phyloP scores from a whole-genome alignment of 2,113 vertebrate species.

The Periophthalmus modestus region DNA sequence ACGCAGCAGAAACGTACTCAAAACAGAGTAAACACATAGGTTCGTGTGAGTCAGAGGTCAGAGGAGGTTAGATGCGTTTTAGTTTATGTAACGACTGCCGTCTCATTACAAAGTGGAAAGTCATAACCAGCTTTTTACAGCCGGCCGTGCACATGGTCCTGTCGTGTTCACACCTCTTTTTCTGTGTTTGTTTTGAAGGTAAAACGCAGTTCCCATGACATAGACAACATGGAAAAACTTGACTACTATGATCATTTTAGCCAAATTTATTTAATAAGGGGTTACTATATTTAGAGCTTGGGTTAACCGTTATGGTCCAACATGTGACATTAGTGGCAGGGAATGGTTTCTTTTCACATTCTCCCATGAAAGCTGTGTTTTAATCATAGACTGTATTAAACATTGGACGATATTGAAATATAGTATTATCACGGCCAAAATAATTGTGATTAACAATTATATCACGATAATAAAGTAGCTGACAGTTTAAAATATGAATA shows the following conservation, averaged over 20 bases:
- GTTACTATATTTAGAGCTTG: neutral
- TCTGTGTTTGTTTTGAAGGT: conserved; percentile 22
- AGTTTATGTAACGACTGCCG: conserved; percentile 33
- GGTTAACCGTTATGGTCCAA: neutral
- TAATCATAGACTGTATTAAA: no score
- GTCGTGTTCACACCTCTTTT: conserved; percentile 5
- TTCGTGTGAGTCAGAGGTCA: conserved; percentile 50
- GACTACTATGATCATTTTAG: neutral
- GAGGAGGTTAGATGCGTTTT: conserved; percentile 33
- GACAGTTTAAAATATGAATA: no score
- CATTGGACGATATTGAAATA: no score
- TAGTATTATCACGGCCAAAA: no score
- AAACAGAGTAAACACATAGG: conserved; percentile 60
- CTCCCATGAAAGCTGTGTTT: no score
- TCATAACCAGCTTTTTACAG: conserved; percentile 48
- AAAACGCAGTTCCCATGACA: conserved; percentile 19
- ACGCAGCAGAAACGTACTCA: conserved; percentile 43
- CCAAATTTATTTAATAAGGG: neutral
- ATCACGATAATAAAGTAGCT: no score
- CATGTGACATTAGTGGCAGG: neutral
- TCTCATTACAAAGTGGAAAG: conserved; percentile 47
- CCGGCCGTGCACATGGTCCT: conserved; percentile 40
- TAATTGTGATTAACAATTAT: no score
- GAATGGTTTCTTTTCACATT: neutral
- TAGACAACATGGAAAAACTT: conserved; percentile 47